These are phyloP conservation scores for Perca schrenkii DNA, from an alignment of 2,113 vertebrate genomes.

Conservation along the genomic window DNA sequence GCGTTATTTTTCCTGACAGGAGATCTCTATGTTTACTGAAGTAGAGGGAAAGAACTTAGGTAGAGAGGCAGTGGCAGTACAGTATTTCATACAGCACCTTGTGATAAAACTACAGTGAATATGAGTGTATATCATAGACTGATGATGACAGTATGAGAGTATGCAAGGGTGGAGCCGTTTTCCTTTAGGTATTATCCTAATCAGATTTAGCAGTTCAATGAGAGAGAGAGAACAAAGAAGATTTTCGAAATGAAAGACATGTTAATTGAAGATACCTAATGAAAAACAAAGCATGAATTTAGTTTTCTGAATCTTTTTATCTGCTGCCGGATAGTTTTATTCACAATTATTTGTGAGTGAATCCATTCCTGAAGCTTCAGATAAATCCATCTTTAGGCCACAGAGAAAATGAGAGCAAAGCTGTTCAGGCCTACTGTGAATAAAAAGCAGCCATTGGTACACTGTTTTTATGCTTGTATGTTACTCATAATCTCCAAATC, in stretches of 20 bases:
- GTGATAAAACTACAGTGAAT: neutral
- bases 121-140: neutral
- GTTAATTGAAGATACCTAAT: neutral
- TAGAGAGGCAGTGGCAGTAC: neutral
- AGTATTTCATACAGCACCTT: neutral
- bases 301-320: neutral
- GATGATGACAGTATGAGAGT: neutral
- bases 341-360: neutral
- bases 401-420: slow-evolving; percentile 12
- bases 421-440: neutral
- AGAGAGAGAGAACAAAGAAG: neutral
- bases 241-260: neutral
- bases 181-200: neutral
- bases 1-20: neutral
- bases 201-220: neutral
- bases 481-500: slow-evolving; percentile 40
- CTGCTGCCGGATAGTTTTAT: neutral
- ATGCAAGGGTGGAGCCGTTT: neutral
- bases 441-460: slow-evolving; percentile 4
- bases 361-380: neutral
- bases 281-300: neutral
- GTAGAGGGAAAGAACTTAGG: neutral
- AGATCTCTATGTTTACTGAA: neutral
- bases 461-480: neutral
- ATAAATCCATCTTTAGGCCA: neutral